Conservation (phyloP, 2,113 vertebrate genomes). For the Gallinago paraguaiae region DNA sequence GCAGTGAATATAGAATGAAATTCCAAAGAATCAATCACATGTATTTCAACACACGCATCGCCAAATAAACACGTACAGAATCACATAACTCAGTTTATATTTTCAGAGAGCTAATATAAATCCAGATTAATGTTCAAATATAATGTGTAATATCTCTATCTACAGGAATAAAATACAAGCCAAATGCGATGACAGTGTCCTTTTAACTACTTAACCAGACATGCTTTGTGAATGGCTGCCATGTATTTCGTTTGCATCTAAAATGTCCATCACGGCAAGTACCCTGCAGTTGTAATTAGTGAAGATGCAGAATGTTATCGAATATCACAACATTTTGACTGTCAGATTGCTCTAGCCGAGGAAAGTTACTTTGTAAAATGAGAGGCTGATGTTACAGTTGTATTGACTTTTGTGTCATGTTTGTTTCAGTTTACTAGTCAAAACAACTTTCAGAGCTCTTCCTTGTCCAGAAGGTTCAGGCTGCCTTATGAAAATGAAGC, state of each 20-base stretch:
- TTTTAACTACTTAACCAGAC: slow-evolving; percentile 50
- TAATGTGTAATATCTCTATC: slow-evolving; percentile 1
- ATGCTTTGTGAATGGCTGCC: slow-evolving; percentile 56
- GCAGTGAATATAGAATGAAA: neutral
- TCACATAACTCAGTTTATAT: neutral
- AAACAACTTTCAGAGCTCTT: slow-evolving; percentile 81
- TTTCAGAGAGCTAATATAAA: slow-evolving; percentile 42
- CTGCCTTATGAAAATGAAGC: slow-evolving; percentile 84
- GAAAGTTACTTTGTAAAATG: slow-evolving; percentile 71
- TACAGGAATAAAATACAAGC: neutral
- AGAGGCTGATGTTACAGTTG: slow-evolving; percentile 72
- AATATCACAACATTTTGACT: slow-evolving; percentile 71
- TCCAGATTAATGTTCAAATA: slow-evolving; percentile 42
- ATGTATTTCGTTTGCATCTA: slow-evolving; percentile 55
- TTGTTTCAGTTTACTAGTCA: slow-evolving; percentile 82
- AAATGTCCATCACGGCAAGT: slow-evolving; percentile 36
- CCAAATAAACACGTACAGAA: slow-evolving; percentile 21
- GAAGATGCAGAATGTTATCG: slow-evolving; percentile 66
- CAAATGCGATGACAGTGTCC: slow-evolving; percentile 1
- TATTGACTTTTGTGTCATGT: slow-evolving; percentile 87
- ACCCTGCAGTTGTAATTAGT: slow-evolving; percentile 67
- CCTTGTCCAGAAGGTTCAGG: slow-evolving; percentile 78
- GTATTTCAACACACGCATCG: neutral
- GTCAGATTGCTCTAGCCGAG: slow-evolving; percentile 59
- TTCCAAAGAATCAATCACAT: slow-evolving; percentile 39